Evolutionary conservation across 1,140 invertebrate species (phyloP), one percentile per base, ranked within the genome.

Genomic region (Euschistus heros): DNA sequence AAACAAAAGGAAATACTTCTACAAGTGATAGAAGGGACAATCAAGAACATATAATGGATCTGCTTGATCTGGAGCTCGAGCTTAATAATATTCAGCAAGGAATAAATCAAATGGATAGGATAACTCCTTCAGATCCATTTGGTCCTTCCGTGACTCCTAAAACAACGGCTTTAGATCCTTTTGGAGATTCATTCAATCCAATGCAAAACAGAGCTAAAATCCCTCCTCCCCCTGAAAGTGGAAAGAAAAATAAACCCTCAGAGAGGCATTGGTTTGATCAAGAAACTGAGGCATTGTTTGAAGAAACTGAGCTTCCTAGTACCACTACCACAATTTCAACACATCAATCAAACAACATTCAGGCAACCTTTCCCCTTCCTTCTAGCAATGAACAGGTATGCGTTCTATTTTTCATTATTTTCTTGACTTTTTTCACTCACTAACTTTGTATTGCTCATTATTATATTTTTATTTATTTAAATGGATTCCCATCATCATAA

Each of bases 21-120:
- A 20, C 52, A 42, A 46, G 27, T 14, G 62, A 60, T 1, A 22
- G 54, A 60, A 20, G 37, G 18, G 54, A 63, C n/a, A 65, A 63
- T 10, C 62, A 64, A 33, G 66, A 67, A 18, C 63, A 60, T 61
- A 60, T 59, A 22, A 65, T 57, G 46, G 63, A 67, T 46, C 27
- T 98, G 66, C 84, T 98, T 20, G 93, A 97, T 78, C 78, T 98
- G 66, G 92, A 97, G 75, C 88, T 92, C 73, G 93, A 97, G 78
- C 78, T 97, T 63, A 90, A 87, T 69, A 92, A 87, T 61, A 80
- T 98, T 69, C 86, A 95, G 75, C 84, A 92, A 70, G 90, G 90
- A 7, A 86, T 94, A 65, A 86, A 87, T 69, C 89, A 92, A 74
- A 89, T 92, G 81, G 89, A 92, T 73, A 84, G 87, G 64, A 86